These are phyloP conservation scores for Egretta garzetta DNA, from an alignment of 2,113 vertebrate genomes.

Conservation along the genomic window DNA sequence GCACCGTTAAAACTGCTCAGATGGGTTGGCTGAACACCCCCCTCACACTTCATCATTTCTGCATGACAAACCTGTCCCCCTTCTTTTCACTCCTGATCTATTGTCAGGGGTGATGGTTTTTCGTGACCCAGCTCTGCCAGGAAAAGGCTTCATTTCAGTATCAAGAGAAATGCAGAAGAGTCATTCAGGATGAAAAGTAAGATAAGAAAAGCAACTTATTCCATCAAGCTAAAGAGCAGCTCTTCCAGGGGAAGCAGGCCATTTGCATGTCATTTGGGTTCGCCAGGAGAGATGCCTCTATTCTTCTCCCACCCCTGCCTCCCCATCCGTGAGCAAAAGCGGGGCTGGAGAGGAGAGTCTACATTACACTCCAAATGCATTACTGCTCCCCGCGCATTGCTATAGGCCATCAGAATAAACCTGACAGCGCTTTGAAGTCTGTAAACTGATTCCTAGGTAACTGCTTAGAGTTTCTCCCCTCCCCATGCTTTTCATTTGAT, in stretches of 20 bases:
- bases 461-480: constrained; percentile 54
- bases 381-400: background rate
- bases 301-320: background rate
- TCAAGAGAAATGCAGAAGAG: background rate
- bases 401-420: constrained; percentile 52
- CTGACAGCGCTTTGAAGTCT: constrained; percentile 70
- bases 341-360: constrained; percentile 33
- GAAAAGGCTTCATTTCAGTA: background rate
- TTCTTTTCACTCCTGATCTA: background rate
- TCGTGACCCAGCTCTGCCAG: background rate
- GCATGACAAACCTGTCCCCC: background rate
- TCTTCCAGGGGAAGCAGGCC: constrained; percentile 17
- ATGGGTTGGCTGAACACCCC: background rate
- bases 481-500: constrained; percentile 72
- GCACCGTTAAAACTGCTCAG: background rate
- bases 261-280: background rate
- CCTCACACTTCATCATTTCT: background rate
- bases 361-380: constrained; percentile 47
- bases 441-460: constrained; percentile 72
- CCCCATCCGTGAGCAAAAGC: background rate
- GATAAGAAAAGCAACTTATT: constrained; percentile 56
- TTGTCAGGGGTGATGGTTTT: background rate
- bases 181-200: constrained; percentile 42
- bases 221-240: constrained; percentile 31
- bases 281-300: background rate